These are phyloP conservation scores for Elanoides forficatus DNA, from an alignment of 2,113 vertebrate species.

Conservation along the genomic window DNA sequence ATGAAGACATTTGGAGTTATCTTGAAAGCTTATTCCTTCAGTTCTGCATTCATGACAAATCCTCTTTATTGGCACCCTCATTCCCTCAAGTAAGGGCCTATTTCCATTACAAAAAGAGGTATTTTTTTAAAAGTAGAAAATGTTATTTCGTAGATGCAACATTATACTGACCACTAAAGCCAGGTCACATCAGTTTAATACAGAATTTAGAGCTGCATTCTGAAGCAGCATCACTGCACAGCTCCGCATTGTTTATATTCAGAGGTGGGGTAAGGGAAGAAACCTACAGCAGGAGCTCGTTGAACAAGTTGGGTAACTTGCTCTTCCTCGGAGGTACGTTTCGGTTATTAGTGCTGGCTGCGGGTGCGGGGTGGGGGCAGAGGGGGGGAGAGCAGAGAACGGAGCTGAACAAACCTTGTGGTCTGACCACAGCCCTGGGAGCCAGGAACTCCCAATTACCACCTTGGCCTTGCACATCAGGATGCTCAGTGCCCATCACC, in stretches of 20 bases:
- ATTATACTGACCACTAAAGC: neutral
- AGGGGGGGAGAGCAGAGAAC: neutral
- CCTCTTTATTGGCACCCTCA: neutral
- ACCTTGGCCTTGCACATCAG: neutral
- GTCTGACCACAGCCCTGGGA: constrained; percentile 9
- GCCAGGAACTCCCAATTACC: constrained; percentile 22
- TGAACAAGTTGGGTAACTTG: neutral
- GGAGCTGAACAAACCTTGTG: neutral
- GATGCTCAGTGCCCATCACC: neutral
- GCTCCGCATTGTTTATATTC: neutral
- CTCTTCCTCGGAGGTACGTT: neutral
- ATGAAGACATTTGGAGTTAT: neutral
- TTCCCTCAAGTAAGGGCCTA: neutral
- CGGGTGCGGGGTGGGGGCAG: neutral
- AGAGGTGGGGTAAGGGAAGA: constrained; percentile 14
- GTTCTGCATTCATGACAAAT: neutral
- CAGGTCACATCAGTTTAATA: neutral
- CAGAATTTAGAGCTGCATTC: neutral
- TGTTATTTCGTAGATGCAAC: neutral
- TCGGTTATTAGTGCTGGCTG: neutral
- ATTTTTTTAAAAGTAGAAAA: neutral
- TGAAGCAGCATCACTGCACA: neutral
- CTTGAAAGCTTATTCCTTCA: neutral
- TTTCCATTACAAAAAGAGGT: neutral
- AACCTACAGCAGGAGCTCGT: neutral